Evolutionary conservation across 2,888 invertebrate genomes (phyloP).

Genomic region (Iselma pallidipennis): DNA sequence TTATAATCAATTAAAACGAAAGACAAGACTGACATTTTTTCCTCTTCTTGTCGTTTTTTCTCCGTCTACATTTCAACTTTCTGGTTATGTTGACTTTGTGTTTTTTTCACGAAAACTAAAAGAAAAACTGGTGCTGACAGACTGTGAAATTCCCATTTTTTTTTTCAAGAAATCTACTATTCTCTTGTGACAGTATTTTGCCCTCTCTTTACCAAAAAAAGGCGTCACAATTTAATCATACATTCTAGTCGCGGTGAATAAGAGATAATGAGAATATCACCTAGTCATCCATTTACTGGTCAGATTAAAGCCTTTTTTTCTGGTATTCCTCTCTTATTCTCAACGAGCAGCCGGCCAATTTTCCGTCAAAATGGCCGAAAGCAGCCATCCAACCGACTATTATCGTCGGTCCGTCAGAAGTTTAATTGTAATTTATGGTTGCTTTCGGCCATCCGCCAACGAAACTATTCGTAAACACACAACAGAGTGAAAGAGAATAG

Average conservation of each 20-base stretch:
- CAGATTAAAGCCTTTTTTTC: not conserved
- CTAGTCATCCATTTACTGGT: too few species aligned
- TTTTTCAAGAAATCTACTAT: too few species aligned
- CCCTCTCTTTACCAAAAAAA: too few species aligned
- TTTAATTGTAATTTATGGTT: constrained; percentile 24
- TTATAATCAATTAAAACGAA: not conserved
- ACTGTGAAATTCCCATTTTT: too few species aligned
- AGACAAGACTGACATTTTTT: not conserved
- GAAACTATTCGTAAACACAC: constrained; percentile 10
- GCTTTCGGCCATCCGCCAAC: constrained; percentile 20
- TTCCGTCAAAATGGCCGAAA: constrained; percentile 1
- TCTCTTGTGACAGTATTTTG: too few species aligned
- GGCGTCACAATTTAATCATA: too few species aligned
- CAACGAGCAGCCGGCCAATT: not conserved
- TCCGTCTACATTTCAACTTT: not conserved
- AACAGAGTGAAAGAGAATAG: not conserved
- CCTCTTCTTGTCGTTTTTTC: too few species aligned
- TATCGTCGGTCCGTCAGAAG: constrained; percentile 13
- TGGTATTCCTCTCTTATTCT: not conserved
- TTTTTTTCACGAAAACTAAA: too few species aligned
- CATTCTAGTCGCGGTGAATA: not conserved
- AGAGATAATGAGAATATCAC: not conserved
- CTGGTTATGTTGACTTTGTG: not conserved
- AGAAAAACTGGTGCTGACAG: too few species aligned
- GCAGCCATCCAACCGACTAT: not conserved